phyloP scores from a whole-genome alignment of 2,113 vertebrate species.

The Vombatus ursinus region DNA sequence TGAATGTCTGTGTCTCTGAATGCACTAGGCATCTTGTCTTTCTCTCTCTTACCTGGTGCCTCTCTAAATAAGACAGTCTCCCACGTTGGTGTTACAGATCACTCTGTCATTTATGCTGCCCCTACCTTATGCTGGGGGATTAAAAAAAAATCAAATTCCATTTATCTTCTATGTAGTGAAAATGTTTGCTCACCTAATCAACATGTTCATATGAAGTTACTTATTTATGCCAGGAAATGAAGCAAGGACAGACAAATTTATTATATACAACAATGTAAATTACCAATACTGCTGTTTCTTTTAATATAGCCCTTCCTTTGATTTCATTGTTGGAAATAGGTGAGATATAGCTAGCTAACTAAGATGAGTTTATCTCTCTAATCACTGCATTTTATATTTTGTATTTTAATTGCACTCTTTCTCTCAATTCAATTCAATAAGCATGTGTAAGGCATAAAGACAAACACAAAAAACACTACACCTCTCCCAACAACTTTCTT shows the following conservation, averaged over 20 bases:
- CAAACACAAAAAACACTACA: not conserved
- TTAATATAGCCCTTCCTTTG: not conserved
- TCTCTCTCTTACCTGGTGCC: not conserved
- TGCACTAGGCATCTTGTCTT: fast-evolving
- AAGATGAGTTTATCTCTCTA: constrained; percentile 4
- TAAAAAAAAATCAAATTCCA: not conserved
- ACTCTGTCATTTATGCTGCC: constrained; percentile 5
- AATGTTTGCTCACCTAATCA: not conserved
- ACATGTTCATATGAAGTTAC: not conserved
- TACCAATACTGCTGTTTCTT: not conserved
- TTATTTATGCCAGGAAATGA: not conserved
- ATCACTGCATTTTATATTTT: constrained; percentile 37
- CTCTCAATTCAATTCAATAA: not conserved
- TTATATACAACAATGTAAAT: not conserved
- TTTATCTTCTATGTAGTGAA: not conserved
- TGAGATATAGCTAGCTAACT: not conserved
- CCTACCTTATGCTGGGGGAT: not conserved
- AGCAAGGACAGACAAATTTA: not conserved
- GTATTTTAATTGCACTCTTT: constrained; percentile 46
- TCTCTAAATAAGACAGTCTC: not conserved
- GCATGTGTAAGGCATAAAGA: not conserved
- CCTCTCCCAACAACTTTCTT: not conserved
- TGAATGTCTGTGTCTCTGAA: fast-evolving
- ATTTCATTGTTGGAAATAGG: constrained; percentile 29
- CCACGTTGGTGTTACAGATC: not conserved